Conservation (phyloP, 2,797 vertebrate species). For the Yasuhikotakia modesta region DNA sequence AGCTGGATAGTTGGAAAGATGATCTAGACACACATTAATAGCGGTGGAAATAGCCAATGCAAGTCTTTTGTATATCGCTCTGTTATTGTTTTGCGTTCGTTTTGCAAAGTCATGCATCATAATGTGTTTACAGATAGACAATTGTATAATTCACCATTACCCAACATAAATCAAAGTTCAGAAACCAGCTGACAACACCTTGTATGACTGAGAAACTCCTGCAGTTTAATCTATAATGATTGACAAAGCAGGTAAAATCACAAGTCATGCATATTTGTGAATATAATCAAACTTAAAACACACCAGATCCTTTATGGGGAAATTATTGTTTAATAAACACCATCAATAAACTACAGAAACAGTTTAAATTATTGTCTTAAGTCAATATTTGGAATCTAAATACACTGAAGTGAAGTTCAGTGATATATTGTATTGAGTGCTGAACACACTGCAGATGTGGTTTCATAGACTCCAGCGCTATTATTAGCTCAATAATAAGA, state of each 20-base stretch:
- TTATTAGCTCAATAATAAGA: constrained; percentile 52
- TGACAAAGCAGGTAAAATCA: background rate
- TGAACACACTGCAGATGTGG: constrained; percentile 24
- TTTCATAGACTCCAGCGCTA: constrained; percentile 32
- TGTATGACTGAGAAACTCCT: background rate
- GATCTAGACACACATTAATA: too few relatives aligned
- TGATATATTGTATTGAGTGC: constrained; percentile 51
- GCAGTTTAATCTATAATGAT: background rate
- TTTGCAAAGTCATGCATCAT: constrained; percentile 20
- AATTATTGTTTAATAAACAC: background rate
- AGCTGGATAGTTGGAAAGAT: too few relatives aligned
- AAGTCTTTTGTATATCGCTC: background rate
- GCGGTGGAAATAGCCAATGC: too few relatives aligned
- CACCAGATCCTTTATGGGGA: background rate
- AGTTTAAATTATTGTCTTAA: too few relatives aligned
- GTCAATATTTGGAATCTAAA: too few relatives aligned
- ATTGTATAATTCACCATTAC: constrained; percentile 4
- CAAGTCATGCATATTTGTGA: background rate
- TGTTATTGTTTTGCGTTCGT: background rate
- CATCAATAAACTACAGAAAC: background rate
- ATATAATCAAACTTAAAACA: background rate
- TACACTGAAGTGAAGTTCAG: constrained; percentile 2
- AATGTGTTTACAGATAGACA: background rate
- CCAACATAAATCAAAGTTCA: constrained; percentile 42
- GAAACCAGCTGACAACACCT: constrained; percentile 16